These are phyloP conservation scores for Choristoneura fumiferana DNA, from an alignment of 1,140 invertebrate genomes.

Conservation along the genomic window DNA sequence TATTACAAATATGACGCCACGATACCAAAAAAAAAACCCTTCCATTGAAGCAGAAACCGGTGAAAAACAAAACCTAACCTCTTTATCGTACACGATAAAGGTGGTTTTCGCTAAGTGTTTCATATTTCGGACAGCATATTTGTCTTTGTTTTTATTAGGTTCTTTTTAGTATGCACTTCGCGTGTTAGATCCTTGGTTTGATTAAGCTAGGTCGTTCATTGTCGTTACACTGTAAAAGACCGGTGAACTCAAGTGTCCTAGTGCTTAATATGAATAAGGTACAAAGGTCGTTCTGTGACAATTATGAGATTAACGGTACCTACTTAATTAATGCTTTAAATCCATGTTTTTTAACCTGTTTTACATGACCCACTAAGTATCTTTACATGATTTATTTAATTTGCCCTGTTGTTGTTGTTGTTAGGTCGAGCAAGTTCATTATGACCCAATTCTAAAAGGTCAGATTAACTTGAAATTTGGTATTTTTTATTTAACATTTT, in stretches of 20 bases:
- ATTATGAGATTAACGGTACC: too few relatives aligned
- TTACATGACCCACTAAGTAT: too few relatives aligned
- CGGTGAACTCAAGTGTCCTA: conserved; percentile 27
- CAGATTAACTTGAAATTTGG: too few relatives aligned
- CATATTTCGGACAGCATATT: background rate
- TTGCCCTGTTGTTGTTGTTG: too few relatives aligned
- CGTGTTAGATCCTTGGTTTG: background rate
- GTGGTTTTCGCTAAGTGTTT: background rate
- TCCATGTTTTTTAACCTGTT: too few relatives aligned
- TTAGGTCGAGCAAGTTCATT: too few relatives aligned
- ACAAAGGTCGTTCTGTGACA: background rate
- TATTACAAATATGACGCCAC: background rate
- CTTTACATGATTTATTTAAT: too few relatives aligned
- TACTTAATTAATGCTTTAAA: too few relatives aligned
- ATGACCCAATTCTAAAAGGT: too few relatives aligned
- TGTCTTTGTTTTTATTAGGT: background rate
- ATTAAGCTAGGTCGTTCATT: conserved; percentile 25
- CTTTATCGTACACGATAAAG: background rate
- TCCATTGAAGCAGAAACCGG: background rate
- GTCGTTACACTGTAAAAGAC: conserved; percentile 21
- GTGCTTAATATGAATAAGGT: conserved; percentile 22
- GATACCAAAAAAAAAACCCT: background rate
- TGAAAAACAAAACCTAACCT: background rate
- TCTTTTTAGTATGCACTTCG: conserved; percentile 12
- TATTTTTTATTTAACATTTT: too few relatives aligned